phyloP scores from a whole-genome alignment of 2,797 vertebrate genomes.

The Cichlasoma orientale region DNA sequence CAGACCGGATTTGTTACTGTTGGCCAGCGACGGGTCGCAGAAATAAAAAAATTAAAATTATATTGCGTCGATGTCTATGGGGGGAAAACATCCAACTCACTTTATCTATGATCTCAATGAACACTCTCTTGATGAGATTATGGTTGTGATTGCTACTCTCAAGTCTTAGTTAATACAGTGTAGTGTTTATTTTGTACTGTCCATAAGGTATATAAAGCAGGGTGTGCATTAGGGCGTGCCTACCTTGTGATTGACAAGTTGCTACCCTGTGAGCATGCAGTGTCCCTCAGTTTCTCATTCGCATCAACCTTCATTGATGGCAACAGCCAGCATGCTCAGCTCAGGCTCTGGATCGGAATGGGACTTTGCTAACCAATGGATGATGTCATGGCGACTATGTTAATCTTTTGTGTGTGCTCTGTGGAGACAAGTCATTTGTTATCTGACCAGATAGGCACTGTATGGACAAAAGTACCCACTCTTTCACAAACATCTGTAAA shows the following conservation, averaged over 20 bases:
- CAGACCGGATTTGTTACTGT: no score
- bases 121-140: background rate
- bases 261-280: background rate
- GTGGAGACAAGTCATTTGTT: background rate
- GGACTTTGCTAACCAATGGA: background rate
- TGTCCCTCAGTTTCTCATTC: background rate
- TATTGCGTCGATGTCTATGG: background rate
- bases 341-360: background rate
- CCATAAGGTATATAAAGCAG: background rate
- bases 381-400: background rate
- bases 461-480: constrained; percentile 3
- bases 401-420: background rate
- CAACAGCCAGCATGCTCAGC: background rate
- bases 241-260: constrained; percentile 2
- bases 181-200: background rate
- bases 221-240: background rate
- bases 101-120: background rate
- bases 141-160: background rate
- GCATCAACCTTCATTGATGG: background rate
- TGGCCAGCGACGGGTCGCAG: no score
- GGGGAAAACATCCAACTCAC: background rate
- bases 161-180: background rate
- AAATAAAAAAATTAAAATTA: no score
- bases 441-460: background rate
- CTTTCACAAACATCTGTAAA: background rate